Conservation (phyloP, 2,113 vertebrate genomes). For the Microtus pennsylvanicus region DNA sequence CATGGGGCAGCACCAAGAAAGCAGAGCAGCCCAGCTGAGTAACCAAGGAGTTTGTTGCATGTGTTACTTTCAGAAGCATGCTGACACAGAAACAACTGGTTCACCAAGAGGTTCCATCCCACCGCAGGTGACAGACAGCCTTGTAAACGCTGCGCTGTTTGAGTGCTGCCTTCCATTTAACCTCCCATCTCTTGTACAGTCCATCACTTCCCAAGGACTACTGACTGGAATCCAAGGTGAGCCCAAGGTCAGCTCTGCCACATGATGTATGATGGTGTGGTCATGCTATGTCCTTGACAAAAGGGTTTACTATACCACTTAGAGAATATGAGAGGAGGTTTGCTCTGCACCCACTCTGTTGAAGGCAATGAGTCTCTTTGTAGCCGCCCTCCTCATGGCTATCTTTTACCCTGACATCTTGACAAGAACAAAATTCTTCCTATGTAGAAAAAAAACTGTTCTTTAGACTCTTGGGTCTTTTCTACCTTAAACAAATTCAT, state of each 20-base stretch:
- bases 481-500: neutral
- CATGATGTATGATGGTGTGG: neutral
- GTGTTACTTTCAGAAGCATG: neutral
- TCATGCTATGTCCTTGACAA: neutral
- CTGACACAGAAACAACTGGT: neutral
- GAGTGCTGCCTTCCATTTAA: neutral
- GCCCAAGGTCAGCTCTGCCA: neutral
- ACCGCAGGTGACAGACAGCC: neutral
- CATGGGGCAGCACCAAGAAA: neutral
- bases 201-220: neutral
- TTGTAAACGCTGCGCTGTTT: rapidly evolving
- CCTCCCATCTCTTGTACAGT: neutral
- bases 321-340: neutral
- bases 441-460: neutral
- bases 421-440: neutral
- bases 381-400: neutral
- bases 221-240: neutral
- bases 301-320: neutral
- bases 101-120: too few relatives aligned
- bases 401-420: too few relatives aligned
- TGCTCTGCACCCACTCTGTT: neutral
- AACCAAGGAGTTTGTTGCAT: neutral
- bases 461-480: neutral
- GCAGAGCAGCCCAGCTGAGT: neutral
- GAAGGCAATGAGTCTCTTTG: neutral